Evolutionary conservation across 1,140 invertebrate species (phyloP).

Genomic region (Euwallacea fornicatus): DNA sequence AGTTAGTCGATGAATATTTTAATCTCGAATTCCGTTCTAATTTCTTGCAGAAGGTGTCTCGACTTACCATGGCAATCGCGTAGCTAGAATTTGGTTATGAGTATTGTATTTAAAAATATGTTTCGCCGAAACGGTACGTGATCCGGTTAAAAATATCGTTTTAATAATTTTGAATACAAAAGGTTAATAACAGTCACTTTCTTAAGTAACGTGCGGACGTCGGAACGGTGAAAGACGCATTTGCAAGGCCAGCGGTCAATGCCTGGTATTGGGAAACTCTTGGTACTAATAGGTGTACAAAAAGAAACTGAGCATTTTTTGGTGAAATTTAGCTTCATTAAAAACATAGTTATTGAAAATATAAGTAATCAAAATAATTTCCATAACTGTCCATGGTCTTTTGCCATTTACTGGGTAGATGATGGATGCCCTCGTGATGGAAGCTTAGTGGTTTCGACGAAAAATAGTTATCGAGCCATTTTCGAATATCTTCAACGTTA

Average conservation of each 20-base stretch:
- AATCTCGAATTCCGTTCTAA: neutral
- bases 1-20: neutral
- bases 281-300: too few species aligned
- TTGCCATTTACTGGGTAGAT: too few species aligned
- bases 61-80: conserved; percentile 12
- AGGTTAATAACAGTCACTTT: conserved; percentile 34
- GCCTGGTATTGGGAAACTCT: conserved; percentile 20
- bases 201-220: conserved; percentile 31
- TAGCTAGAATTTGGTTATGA: neutral
- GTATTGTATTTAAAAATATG: conserved; percentile 21
- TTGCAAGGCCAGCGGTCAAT: conserved; percentile 28
- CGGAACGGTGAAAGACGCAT: conserved; percentile 9
- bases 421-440: too few species aligned
- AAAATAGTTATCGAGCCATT: too few species aligned
- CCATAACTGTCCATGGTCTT: too few species aligned
- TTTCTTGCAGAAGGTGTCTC: neutral
- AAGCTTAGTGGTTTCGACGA: too few species aligned
- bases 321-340: too few species aligned
- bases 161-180: conserved; percentile 32
- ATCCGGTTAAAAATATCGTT: conserved; percentile 25
- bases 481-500: too few species aligned
- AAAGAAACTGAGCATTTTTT: too few species aligned
- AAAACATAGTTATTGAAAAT: too few species aligned
- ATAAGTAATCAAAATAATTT: too few species aligned
- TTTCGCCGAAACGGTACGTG: conserved; percentile 21